These are phyloP conservation scores for Amyelois transitella DNA, from an alignment of 1,140 invertebrate species.

Conservation along the genomic window DNA sequence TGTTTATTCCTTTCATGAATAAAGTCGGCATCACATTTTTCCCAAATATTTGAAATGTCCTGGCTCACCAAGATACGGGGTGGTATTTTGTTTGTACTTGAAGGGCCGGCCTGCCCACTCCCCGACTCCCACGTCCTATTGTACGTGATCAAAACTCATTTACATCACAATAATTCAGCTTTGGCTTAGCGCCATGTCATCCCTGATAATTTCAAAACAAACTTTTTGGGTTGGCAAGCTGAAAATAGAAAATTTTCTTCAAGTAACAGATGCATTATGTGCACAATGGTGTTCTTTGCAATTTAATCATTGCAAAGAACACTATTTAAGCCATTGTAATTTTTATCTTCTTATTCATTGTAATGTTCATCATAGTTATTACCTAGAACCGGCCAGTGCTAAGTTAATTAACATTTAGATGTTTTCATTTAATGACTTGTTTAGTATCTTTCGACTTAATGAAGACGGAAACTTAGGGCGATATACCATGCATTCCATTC, in stretches of 20 bases:
- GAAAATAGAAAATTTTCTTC: conserved; percentile 7
- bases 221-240: conserved; percentile 10
- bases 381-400: neutral
- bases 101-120: conserved; percentile 35
- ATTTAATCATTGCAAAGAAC: no score
- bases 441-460: neutral
- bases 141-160: conserved; percentile 62
- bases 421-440: neutral
- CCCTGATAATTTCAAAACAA: conserved; percentile 10
- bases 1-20: conserved; percentile 1
- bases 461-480: neutral
- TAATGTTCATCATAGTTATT: neutral
- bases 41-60: neutral
- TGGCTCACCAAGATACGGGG: conserved; percentile 20
- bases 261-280: neutral
- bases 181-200: conserved; percentile 49
- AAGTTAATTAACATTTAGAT: neutral
- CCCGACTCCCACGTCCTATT: conserved; percentile 43
- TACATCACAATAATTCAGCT: conserved; percentile 58
- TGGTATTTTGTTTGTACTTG: conserved; percentile 42
- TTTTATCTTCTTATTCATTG: neutral
- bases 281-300: neutral
- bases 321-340: no score
- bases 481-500: neutral
- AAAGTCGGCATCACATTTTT: neutral